Percentiles rank a stretch among this genome's conserved stretches.
These are phyloP conservation scores for Volucella inflata DNA, from an alignment of 2,888 invertebrate species.

Conservation along the genomic window DNA sequence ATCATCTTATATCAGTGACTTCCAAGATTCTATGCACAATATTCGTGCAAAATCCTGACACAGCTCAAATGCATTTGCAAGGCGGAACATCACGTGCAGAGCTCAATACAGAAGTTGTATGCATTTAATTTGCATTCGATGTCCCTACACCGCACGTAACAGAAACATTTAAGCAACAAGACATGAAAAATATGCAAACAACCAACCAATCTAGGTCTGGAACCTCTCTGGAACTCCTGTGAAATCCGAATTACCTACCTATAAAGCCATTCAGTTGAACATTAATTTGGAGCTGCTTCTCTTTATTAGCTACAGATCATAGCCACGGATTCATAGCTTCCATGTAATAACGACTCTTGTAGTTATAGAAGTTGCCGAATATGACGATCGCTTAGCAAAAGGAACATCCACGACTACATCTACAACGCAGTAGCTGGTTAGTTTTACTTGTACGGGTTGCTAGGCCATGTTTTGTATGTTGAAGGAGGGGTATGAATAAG, in stretches of 20 bases:
- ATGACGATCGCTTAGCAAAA: constrained; percentile 40
- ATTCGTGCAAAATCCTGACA: constrained; percentile 9
- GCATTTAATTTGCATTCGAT: constrained; percentile 49
- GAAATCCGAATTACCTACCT: constrained; percentile 53
- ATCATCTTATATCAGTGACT: background rate
- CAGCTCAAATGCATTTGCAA: constrained; percentile 21
- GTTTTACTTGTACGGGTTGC: constrained; percentile 33
- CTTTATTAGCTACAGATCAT: constrained; percentile 50
- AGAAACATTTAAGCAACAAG: constrained; percentile 33
- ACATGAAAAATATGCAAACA: constrained; percentile 59
- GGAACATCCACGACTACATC: constrained; percentile 53
- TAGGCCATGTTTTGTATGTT: constrained; percentile 15
- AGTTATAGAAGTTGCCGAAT: constrained; percentile 26
- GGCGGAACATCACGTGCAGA: constrained; percentile 41
- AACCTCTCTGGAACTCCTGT: constrained; percentile 25
- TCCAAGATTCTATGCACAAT: background rate
- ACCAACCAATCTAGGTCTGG: constrained; percentile 54
- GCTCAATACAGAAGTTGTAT: constrained; percentile 33
- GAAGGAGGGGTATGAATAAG: constrained; percentile 37
- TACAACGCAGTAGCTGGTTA: background rate
- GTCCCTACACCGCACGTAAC: constrained; percentile 45
- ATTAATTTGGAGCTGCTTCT: constrained; percentile 59
- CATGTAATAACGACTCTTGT: constrained; percentile 15
- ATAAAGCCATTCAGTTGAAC: constrained; percentile 53
- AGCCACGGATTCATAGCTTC: background rate